Conservation (phyloP, 2,888 invertebrate genomes). For the Aleiodes alternator region DNA sequence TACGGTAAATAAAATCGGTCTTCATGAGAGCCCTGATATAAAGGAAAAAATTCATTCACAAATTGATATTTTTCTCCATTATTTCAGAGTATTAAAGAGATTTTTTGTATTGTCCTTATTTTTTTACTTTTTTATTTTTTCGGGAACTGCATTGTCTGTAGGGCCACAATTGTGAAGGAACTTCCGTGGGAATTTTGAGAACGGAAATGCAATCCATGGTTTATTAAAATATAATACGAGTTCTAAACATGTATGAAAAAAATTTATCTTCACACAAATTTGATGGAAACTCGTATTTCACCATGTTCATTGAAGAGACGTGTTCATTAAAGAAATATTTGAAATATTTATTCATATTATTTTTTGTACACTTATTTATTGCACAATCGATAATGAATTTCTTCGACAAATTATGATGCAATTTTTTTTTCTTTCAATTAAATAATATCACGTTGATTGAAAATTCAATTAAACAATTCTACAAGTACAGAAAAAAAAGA, state of each 20-base stretch:
- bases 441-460: conserved; percentile 22
- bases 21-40: conserved; percentile 7
- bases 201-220: conserved; percentile 71
- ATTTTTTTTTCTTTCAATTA: conserved; percentile 23
- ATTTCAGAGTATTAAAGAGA: not conserved
- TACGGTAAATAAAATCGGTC: not conserved
- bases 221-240: not conserved
- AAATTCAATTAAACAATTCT: not conserved
- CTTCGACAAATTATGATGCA: not conserved
- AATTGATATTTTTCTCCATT: not conserved
- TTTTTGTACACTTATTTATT: conserved; percentile 20
- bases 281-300: not conserved
- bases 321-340: not conserved
- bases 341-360: conserved; percentile 10
- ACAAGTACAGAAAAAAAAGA: not conserved
- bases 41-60: conserved; percentile 5
- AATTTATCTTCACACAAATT: not conserved
- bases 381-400: conserved; percentile 13
- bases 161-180: conserved; percentile 49
- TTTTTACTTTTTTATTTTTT: conserved; percentile 10
- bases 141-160: conserved; percentile 1
- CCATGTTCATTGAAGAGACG: not conserved
- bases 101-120: not conserved
- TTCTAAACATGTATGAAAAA: too few species aligned
- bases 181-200: conserved; percentile 74